Conservation (phyloP, 2,113 vertebrate species). For the Microcebus murinus region DNA sequence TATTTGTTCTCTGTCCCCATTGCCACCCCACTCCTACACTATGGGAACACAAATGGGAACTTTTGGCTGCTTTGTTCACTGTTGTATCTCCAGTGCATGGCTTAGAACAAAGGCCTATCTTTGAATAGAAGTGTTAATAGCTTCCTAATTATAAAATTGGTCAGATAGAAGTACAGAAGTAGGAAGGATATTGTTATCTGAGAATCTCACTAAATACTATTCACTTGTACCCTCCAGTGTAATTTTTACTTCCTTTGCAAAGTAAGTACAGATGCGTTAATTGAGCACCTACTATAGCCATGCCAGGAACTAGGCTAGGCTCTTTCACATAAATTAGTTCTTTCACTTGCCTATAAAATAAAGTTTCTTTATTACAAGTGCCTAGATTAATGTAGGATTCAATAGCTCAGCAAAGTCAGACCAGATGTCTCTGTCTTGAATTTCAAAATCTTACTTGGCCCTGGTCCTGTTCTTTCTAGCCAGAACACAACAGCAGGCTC, state of each 20-base stretch:
- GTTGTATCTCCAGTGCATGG: not conserved
- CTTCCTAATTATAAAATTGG: not conserved
- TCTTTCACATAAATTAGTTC: conserved; percentile 11
- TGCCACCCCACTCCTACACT: not conserved
- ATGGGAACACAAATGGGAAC: not conserved
- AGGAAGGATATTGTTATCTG: not conserved
- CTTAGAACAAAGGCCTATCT: not conserved
- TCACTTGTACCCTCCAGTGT: not conserved
- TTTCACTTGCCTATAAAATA: conserved; percentile 48
- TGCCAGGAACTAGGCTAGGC: not conserved
- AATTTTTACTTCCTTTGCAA: conserved; percentile 40
- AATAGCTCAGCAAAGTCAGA: conserved; percentile 52
- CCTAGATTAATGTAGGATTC: conserved; percentile 36
- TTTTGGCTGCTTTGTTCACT: not conserved
- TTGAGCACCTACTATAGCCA: not conserved
- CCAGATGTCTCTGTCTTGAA: conserved; percentile 57
- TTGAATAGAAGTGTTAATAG: not conserved
- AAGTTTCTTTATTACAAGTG: not conserved
- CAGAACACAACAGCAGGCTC: conserved; percentile 57
- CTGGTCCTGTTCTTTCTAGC: conserved; percentile 24
- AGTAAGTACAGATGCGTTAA: not conserved
- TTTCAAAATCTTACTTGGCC: conserved; percentile 53
- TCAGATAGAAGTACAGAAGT: not conserved
- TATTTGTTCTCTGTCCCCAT: not conserved
- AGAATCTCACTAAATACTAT: not conserved